These are phyloP conservation scores for Dynastes tityus DNA, from an alignment of 2,888 invertebrate genomes.

Conservation along the genomic window DNA sequence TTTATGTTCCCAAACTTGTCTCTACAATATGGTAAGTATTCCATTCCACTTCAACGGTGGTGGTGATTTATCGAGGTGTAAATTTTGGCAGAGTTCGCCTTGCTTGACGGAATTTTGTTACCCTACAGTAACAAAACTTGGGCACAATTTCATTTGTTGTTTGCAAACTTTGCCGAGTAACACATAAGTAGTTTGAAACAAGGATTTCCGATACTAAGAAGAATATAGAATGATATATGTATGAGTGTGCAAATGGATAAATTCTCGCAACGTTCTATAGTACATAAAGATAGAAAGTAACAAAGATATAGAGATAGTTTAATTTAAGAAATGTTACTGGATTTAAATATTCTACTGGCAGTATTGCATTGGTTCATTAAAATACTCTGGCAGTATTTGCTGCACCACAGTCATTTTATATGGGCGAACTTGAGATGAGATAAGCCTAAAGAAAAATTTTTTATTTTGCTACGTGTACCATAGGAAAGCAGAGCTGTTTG, in stretches of 20 bases:
- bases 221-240: background rate
- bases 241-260: background rate
- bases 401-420: no score
- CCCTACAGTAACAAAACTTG: background rate
- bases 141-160: background rate
- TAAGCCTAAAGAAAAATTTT: no score
- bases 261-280: no score
- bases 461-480: no score
- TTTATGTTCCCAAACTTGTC: background rate
- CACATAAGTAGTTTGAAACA: background rate
- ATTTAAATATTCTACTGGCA: no score
- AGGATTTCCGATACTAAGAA: background rate
- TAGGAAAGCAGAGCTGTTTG: no score
- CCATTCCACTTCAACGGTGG: background rate
- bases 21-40: background rate
- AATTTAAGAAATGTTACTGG: no score
- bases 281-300: no score
- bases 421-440: no score
- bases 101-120: background rate
- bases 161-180: background rate
- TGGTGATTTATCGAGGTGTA: constrained; percentile 4
- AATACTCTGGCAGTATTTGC: no score
- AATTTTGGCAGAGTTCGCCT: background rate
- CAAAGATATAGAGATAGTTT: no score
- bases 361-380: no score